These are phyloP conservation scores for Akabosia matsudoensis DNA, from an alignment of 1,140 invertebrate species.

Conservation along the genomic window DNA sequence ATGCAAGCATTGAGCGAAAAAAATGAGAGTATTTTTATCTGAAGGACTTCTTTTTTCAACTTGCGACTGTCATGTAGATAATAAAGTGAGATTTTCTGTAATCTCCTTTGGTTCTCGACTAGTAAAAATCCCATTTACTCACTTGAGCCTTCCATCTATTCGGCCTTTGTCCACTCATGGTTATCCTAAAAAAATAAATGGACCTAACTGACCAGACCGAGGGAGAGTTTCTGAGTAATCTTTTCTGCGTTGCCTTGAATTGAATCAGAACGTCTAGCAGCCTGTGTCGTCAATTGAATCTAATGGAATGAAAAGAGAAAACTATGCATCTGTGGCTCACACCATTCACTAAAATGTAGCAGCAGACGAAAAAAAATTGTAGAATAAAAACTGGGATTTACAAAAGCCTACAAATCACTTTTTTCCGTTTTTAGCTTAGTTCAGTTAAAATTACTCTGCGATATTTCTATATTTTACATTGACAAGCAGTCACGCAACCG, in stretches of 20 bases:
- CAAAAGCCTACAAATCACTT: too few relatives aligned
- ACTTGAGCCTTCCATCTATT: not conserved
- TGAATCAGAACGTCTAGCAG: not conserved
- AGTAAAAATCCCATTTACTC: slow-evolving; percentile 2
- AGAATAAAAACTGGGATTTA: too few relatives aligned
- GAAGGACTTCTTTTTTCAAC: not conserved
- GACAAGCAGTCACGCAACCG: too few relatives aligned
- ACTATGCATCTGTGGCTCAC: not conserved
- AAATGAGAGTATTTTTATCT: not conserved
- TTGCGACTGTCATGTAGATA: not conserved
- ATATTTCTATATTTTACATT: too few relatives aligned
- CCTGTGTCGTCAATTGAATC: too few relatives aligned
- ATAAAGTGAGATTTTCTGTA: not conserved
- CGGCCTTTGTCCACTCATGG: not conserved
- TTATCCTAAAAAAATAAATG: not conserved
- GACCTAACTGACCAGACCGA: not conserved
- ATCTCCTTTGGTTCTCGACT: not conserved
- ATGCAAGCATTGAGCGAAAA: too few relatives aligned
- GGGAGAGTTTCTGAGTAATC: not conserved
- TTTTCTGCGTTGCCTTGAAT: not conserved
- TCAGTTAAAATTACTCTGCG: too few relatives aligned
- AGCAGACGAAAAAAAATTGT: not conserved
- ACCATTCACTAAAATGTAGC: not conserved
- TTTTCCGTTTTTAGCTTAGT: too few relatives aligned
- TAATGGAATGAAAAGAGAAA: not conserved